Evolutionary conservation across 2,113 vertebrate genomes (phyloP), one percentile per base, ranked within the genome.

Genomic region (Caretta caretta): DNA sequence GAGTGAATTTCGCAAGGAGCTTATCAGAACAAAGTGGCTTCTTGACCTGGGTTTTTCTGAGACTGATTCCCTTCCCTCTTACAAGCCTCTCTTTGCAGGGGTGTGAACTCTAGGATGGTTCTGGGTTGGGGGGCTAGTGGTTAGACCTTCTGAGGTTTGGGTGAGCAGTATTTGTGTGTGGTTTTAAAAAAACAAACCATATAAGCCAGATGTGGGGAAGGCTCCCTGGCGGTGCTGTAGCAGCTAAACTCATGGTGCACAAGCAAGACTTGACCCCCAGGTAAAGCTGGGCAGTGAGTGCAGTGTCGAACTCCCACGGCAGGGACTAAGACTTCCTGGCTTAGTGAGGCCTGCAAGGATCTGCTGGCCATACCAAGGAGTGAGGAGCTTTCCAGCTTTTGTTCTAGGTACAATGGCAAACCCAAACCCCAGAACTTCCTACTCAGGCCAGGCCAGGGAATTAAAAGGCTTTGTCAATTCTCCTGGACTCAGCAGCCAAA

Each of bases 261-360:
- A 13, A 50, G 24, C 25, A 10, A 62, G 83, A 16, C 87, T 93
- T 24, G 5, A 31, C n/a, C 19, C 35, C 35, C 19, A 22, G n/a
- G 27, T 65, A 14, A 50, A 50, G 27, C 38, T 35, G 78, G 80
- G 51, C 83, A 1, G 0, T 46, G 84, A 1, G 0, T 46, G 81
- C 75, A 0, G 0, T 13, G 25, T 8, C 6, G 87, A 83, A 76
- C 1, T 5, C 42, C 85, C 0, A 0, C 6, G 29, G 50, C 80
- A 59, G 14, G 72, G 56, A 31, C 65, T 22, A 13, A 29, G 7
- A 0, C 51, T 24, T 88, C 65, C 79, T 2, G 1, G 69, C 79
- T 42, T 56, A 13, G 88, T 0, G 14, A 83, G 87, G 53, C 79
- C 0, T 0, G 10, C 27, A 5, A 9, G 1, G 3, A 1, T 65